Conservation (phyloP, 2,888 invertebrate genomes). For the Athalia rosae region DNA sequence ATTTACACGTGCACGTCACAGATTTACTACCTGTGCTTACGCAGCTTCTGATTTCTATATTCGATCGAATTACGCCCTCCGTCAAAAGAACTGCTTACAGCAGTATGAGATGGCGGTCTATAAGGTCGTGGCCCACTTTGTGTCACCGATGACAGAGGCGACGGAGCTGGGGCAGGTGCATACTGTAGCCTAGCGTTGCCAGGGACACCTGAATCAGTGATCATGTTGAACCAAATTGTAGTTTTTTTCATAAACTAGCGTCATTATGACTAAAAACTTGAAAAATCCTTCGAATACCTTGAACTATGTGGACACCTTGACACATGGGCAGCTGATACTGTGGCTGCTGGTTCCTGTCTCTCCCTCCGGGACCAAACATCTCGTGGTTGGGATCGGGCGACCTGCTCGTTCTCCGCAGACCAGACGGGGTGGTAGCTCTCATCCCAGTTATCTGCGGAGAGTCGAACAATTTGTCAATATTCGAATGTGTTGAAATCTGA, state of each 20-base stretch:
- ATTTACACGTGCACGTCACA: constrained; percentile 30
- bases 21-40: constrained; percentile 67
- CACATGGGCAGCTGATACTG: constrained; percentile 73
- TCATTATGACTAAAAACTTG: not conserved
- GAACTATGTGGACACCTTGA: constrained; percentile 71
- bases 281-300: constrained; percentile 58
- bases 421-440: constrained; percentile 68
- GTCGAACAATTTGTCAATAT: not conserved
- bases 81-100: constrained; percentile 64
- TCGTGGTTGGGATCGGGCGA: constrained; percentile 71
- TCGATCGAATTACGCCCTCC: constrained; percentile 67
- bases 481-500: not conserved
- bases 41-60: constrained; percentile 68
- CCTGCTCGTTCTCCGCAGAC: constrained; percentile 69
- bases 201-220: constrained; percentile 70
- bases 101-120: constrained; percentile 68
- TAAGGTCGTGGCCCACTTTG: constrained; percentile 70
- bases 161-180: constrained; percentile 63
- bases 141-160: constrained; percentile 66
- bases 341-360: constrained; percentile 69
- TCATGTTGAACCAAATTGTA: constrained; percentile 40
- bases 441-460: constrained; percentile 62
- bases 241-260: not conserved
- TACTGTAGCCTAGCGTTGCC: constrained; percentile 69
- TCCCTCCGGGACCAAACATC: constrained; percentile 62